Evolutionary conservation across 2,888 invertebrate genomes (phyloP), one percentile per base, ranked within the genome.

Genomic region (Drosophila subsilvestris): DNA sequence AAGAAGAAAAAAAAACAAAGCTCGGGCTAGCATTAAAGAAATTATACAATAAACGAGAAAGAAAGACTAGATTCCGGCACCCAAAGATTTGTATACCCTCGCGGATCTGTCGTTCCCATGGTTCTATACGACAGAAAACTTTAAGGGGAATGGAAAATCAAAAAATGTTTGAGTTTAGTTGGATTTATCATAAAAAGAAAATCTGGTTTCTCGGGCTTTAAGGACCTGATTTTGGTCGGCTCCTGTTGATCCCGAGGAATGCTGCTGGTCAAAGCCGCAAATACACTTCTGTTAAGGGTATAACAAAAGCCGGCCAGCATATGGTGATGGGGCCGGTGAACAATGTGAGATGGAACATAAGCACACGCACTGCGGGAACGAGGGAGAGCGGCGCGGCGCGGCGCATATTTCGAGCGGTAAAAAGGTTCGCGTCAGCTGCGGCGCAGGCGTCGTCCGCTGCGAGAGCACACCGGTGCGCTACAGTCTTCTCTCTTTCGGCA

Each of bases 321-420:
- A 82, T 79, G 86, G 42, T 29, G 29, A 29, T 65, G 43, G 22
- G 7, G 27, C 27, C 27, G 49, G 76, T 77, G 59, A 70, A 66
- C 80, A 74, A 67, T 75, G 76, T 76, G 79, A 76, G 80, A 62
- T 63, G 48, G 63, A 32, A 69, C 77, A 79, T 67, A 80, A 80
- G 63, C 69, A 63, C 53, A 45, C 53, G 25, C 45, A 66, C 44
- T 62, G 63, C 68, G 45, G 47, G 32, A 67, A 45, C 47, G 44
- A 45, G 44, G 47, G 49, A 32, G 47, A 65, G 29, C 49, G 18
- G 37, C 63, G 48, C 63, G 27, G 47, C 59, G 29, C 49, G 20
- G 37, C 63, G 48, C 65, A 63, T 63, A 63, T 63, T 63, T 63
- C 49, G 49, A 63, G 63, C 65, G 63, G 63, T 63, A 62, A 61